These are phyloP conservation scores for Globicephala melas DNA, from an alignment of 2,113 vertebrate genomes.

Conservation along the genomic window DNA sequence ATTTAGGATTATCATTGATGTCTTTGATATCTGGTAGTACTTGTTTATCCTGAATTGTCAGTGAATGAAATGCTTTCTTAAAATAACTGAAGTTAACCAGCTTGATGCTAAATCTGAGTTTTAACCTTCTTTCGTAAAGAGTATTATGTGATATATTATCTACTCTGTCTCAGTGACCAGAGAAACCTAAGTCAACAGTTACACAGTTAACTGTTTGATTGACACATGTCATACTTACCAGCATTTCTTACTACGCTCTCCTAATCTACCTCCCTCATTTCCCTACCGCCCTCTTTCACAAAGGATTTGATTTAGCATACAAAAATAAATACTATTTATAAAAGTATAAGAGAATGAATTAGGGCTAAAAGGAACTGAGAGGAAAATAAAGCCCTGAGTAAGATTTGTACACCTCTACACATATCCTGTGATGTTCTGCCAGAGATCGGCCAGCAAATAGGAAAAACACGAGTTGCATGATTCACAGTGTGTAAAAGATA, in stretches of 20 bases:
- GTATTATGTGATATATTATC: neutral
- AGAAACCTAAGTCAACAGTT: neutral
- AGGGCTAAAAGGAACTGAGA: neutral
- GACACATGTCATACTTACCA: neutral
- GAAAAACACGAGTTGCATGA: neutral
- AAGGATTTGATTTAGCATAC: neutral
- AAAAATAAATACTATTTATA: neutral
- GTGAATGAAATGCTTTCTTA: conserved; percentile 6
- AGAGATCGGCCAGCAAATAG: neutral
- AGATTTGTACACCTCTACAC: neutral
- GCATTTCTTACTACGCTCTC: neutral
- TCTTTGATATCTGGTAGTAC: neutral
- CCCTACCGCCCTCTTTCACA: neutral
- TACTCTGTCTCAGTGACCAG: neutral
- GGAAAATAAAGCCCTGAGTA: neutral
- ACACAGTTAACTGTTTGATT: neutral
- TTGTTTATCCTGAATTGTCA: conserved; percentile 24
- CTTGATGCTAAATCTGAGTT: conserved; percentile 24
- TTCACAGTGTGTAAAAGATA: neutral
- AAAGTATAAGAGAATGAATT: conserved; percentile 13
- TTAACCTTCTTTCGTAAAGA: conserved; percentile 29
- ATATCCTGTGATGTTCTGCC: neutral
- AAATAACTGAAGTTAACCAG: neutral
- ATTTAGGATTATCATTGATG: neutral
- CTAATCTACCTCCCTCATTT: neutral